Conservation (phyloP, 2,113 vertebrate genomes). For the Ascaphus truei region DNA sequence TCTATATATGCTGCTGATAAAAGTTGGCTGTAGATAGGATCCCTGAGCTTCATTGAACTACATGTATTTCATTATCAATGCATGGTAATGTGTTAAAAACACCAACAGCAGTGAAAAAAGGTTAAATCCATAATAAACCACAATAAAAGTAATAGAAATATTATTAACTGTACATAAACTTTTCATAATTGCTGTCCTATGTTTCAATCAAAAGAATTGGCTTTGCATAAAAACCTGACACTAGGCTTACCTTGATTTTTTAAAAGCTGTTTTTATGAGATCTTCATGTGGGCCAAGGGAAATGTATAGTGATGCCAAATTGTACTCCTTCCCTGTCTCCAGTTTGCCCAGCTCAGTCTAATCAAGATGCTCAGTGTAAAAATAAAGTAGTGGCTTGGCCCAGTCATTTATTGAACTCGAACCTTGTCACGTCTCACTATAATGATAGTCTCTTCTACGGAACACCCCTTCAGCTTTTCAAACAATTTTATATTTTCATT, state of each 20-base stretch:
- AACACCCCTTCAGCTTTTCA: background rate
- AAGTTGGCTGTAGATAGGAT: too few species aligned
- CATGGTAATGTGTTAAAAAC: background rate
- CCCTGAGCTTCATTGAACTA: too few species aligned
- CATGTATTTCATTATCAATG: background rate
- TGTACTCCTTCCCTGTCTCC: background rate
- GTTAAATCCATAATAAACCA: too few species aligned
- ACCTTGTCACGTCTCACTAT: background rate
- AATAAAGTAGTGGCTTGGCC: background rate
- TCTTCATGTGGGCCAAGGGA: background rate
- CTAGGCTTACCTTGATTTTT: too few species aligned
- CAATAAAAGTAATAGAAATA: too few species aligned
- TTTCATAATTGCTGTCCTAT: too few species aligned
- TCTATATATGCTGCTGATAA: too few species aligned
- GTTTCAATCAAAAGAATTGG: too few species aligned
- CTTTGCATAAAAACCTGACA: too few species aligned
- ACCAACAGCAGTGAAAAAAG: background rate
- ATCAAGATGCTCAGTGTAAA: background rate
- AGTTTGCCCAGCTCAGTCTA: background rate
- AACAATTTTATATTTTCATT: background rate
- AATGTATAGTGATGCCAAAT: background rate
- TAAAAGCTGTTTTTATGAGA: too few species aligned
- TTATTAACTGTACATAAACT: too few species aligned
- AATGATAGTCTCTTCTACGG: conserved; percentile 3
- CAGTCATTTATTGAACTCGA: background rate